Evolutionary conservation across 1,140 invertebrate species (phyloP).

Genomic region (Fopius arisanus): DNA sequence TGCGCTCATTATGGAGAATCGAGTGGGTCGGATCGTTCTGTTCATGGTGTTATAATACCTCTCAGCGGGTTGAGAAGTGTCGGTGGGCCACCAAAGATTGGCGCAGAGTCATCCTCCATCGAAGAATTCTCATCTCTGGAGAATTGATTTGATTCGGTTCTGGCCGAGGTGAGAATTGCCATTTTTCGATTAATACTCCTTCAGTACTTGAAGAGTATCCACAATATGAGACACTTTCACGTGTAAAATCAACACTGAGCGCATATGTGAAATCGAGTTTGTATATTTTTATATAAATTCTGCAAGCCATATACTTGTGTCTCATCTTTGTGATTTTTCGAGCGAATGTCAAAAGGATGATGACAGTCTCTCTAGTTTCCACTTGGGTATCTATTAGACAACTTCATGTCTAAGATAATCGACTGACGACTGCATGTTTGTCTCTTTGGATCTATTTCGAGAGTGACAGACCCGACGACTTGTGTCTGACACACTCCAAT

Average conservation of each 20-base stretch:
- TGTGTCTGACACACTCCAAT: neutral
- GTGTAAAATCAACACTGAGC: too few relatives aligned
- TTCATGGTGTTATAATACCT: conserved; percentile 50
- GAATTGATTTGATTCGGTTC: conserved; percentile 27
- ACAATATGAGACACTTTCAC: too few relatives aligned
- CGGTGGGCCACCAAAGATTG: conserved; percentile 44
- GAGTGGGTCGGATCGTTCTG: conserved; percentile 55
- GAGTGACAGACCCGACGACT: neutral
- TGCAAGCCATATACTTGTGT: too few relatives aligned
- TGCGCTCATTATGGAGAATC: conserved; percentile 54
- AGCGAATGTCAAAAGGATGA: neutral
- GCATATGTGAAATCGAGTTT: too few relatives aligned
- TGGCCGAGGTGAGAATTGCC: neutral
- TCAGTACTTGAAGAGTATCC: too few relatives aligned
- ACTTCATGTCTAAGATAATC: neutral
- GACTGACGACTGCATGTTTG: neutral
- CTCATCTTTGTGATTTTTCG: too few relatives aligned
- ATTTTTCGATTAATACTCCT: conserved; percentile 33
- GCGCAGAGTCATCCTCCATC: conserved; percentile 56
- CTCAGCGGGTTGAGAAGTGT: neutral
- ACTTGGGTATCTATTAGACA: neutral
- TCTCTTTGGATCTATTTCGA: neutral
- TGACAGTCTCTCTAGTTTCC: neutral
- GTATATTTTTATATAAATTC: too few relatives aligned
- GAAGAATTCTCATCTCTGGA: conserved; percentile 9